A percentile compares a stretch with the other conserved stretches of the same genome.
Conservation (phyloP, 1,140 invertebrate species). For the Lamellibrachia luymesi region DNA sequence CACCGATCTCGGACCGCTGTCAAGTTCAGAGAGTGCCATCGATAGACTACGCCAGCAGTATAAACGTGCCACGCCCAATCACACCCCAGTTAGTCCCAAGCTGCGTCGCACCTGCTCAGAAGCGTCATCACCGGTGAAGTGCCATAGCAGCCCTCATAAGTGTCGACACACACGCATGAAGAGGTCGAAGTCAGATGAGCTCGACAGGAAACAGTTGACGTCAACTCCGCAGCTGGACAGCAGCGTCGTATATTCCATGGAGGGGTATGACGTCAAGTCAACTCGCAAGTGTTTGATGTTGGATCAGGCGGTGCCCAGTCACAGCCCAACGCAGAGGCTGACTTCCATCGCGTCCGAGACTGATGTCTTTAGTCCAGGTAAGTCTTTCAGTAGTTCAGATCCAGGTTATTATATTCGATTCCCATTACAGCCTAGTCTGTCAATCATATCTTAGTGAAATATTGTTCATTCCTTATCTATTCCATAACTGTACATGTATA, state of each 20-base stretch:
- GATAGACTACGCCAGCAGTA: neutral
- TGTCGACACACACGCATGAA: neutral
- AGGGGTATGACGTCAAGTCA: neutral
- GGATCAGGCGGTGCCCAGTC: neutral
- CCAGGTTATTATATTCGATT: too few species aligned
- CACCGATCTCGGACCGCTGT: neutral
- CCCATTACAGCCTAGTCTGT: too few species aligned
- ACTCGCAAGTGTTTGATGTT: neutral
- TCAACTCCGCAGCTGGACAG: neutral
- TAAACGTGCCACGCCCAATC: neutral
- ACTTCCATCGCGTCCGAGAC: neutral
- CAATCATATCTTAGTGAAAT: too few species aligned
- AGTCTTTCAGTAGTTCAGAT: neutral
- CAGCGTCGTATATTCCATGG: neutral
- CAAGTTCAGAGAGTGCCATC: neutral
- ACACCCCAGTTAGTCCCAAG: neutral
- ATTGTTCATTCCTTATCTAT: too few species aligned
- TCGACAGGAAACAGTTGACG: neutral
- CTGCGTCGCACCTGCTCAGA: neutral
- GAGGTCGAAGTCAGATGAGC: neutral
- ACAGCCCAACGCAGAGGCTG: neutral
- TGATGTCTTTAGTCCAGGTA: neutral
- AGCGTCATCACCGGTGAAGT: neutral
- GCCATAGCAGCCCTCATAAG: neutral
- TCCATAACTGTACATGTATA: too few species aligned